These are phyloP conservation scores for Alectura lathami DNA, from an alignment of 2,113 vertebrate species.

Conservation along the genomic window DNA sequence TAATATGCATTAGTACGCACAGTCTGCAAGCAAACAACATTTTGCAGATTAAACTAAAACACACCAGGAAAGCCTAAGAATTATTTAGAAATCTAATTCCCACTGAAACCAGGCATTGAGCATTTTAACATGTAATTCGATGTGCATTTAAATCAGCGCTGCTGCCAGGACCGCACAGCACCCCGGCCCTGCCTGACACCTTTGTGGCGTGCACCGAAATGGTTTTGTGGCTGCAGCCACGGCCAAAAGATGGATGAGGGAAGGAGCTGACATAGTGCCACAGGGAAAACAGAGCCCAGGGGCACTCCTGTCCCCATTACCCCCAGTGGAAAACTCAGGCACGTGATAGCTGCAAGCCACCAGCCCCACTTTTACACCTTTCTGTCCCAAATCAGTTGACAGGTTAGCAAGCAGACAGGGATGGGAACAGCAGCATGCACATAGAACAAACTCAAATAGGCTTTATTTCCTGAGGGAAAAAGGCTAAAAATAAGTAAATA, in stretches of 20 bases:
- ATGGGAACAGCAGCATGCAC: neutral
- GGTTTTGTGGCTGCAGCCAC: rapidly evolving
- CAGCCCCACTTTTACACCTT: neutral
- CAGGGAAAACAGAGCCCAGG: neutral
- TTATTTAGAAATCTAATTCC: constrained; percentile 46
- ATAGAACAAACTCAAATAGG: neutral
- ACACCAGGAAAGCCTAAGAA: neutral
- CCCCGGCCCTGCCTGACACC: neutral
- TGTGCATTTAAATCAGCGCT: neutral
- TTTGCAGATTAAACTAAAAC: constrained; percentile 52
- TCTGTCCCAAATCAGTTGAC: neutral
- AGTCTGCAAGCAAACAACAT: constrained; percentile 50
- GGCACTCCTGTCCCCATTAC: rapidly evolving
- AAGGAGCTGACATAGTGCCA: too few species aligned
- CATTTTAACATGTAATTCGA: neutral
- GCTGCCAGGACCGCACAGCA: neutral
- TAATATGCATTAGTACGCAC: constrained; percentile 1
- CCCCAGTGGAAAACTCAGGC: rapidly evolving
- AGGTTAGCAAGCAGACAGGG: neutral
- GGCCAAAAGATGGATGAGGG: neutral
- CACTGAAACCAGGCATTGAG: neutral
- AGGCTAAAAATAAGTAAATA: neutral
- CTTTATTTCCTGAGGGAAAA: neutral
- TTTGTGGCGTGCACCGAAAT: neutral
- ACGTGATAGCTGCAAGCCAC: rapidly evolving